phyloP scores from a whole-genome alignment of 2,113 vertebrate genomes.

The Crotalus tigris region DNA sequence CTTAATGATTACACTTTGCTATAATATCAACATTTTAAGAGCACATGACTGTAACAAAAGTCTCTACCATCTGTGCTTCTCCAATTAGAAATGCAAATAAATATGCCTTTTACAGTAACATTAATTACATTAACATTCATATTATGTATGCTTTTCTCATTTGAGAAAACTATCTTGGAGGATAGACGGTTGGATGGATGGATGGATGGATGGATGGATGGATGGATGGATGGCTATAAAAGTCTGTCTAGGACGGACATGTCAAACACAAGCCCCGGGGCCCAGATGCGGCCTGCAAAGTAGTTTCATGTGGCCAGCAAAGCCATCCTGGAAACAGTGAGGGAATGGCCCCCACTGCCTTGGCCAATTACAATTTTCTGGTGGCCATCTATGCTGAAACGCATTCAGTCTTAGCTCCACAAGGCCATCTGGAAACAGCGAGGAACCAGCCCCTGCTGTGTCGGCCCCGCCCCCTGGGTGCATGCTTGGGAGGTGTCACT shows the following conservation, averaged over 20 bases:
- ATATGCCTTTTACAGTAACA: slow-evolving; percentile 70
- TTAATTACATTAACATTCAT: slow-evolving; percentile 56
- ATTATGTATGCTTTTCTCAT: slow-evolving; percentile 33
- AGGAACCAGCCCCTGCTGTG: too few species aligned
- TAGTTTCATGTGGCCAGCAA: too few species aligned
- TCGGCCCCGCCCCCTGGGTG: too few species aligned
- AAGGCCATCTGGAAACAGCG: too few species aligned
- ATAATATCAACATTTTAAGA: slow-evolving; percentile 60
- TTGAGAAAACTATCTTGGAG: slow-evolving; percentile 42
- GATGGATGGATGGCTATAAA: slow-evolving; percentile 32
- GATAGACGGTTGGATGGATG: neutral
- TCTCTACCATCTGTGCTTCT: slow-evolving; percentile 68
- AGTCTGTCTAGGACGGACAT: slow-evolving; percentile 12
- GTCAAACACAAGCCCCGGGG: too few species aligned
- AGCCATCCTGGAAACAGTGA: too few species aligned
- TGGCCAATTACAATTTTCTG: too few species aligned
- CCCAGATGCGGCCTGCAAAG: too few species aligned
- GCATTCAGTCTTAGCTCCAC: too few species aligned
- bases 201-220: neutral
- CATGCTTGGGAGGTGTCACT: too few species aligned
- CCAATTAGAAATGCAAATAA: slow-evolving; percentile 70
- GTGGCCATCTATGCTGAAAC: too few species aligned
- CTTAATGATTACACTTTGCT: slow-evolving; percentile 57
- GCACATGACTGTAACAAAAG: slow-evolving; percentile 50
- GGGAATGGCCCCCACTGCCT: too few species aligned